Evolutionary conservation across 2,113 vertebrate species (phyloP).

Genomic region (Esox niger): DNA sequence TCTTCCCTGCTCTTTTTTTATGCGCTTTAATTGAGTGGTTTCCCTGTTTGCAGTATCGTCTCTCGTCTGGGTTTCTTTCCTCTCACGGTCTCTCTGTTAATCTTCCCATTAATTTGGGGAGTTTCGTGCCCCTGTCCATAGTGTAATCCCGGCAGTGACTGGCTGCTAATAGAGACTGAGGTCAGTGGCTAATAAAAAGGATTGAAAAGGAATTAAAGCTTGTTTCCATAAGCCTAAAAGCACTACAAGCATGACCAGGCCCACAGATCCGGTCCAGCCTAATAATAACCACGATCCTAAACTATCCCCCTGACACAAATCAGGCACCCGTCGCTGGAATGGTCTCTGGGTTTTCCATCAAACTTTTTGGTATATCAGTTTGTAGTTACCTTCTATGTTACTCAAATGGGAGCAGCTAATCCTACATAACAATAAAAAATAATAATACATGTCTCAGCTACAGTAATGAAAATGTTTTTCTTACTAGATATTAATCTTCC

Average conservation of each 20-base stretch:
- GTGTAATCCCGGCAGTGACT: neutral
- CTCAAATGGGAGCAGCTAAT: too few species aligned
- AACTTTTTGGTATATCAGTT: too few species aligned
- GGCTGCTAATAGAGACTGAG: neutral
- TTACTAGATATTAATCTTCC: too few species aligned
- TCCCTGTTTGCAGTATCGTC: neutral
- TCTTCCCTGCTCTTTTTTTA: neutral
- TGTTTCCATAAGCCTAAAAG: slow-evolving; percentile 17
- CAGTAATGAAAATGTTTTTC: too few species aligned
- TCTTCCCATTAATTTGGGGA: neutral
- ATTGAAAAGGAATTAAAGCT: slow-evolving; percentile 6
- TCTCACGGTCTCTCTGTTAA: neutral
- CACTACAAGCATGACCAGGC: neutral
- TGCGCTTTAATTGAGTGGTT: too few species aligned
- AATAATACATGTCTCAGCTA: too few species aligned
- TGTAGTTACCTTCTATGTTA: too few species aligned
- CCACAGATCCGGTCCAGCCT: neutral
- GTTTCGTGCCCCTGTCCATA: neutral
- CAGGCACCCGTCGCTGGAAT: too few species aligned
- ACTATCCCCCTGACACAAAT: neutral
- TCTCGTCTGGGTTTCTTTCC: neutral
- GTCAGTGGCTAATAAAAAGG: neutral
- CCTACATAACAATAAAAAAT: too few species aligned
- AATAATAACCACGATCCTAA: slow-evolving; percentile 7
- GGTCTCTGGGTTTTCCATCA: too few species aligned